Base-by-base conservation (phyloP, 2,888 invertebrate species). In the Agriotes lineatus region DNA sequence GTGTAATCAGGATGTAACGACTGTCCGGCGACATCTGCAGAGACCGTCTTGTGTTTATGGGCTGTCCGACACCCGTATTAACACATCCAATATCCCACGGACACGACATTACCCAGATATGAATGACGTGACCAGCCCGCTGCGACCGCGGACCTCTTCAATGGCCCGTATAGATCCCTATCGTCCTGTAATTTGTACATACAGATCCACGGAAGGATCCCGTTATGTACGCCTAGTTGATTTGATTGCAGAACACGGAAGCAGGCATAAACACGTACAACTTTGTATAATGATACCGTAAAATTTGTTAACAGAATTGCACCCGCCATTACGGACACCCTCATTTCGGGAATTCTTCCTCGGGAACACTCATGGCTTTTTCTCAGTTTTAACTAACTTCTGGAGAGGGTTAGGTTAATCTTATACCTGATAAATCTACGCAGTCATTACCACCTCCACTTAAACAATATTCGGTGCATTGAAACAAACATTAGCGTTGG, bases 71-170 rank as follows among this genome's bases (percentile, higher is more conserved):
- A 82, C 81, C 79, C 79, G 82, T 82, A 84, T 84, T 84, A 84
- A 84, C 84, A 84, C 84, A 83, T 84, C 84, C 83, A 82, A 83
- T 83, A 82, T 82, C 82, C 75, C 79, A 77, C 78, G 80, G 82
- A 82, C 83, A 82, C 81, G 83, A 82, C 83, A 82, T 83, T 83
- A 83, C 77, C 81, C 80, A 81, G 83, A 83, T 84, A 84, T 83
- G 84, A 83, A 84, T 84, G 84, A 84, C 84, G 84, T 84, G 84
- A 84, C 83, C 80, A 78, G 78, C 67, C 68, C 71, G 68, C 54
- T 58, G 65, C 58, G 45, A 67, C 71, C 71, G 65, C 71, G 68
- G 60, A 65, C 66, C 71, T 65, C 65, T 65, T 69, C 71, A 68
- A 68, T 68, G 65, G 65, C 58, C 62, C 68, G 60, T 66, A 67